Base-by-base conservation (phyloP, 2,113 vertebrate species). In the Esox niger region DNA sequence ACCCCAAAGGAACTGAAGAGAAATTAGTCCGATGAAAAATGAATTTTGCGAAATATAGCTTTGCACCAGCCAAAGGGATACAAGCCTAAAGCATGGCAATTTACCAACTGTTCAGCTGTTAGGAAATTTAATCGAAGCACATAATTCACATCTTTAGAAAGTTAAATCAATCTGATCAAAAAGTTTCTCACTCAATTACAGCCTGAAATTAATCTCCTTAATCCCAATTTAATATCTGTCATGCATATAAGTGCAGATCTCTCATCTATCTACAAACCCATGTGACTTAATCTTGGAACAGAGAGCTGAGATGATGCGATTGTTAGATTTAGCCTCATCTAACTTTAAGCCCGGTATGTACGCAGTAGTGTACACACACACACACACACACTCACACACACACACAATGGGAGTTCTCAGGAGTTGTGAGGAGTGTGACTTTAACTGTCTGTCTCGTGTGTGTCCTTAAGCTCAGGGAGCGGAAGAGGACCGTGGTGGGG, bases 211-310 rank as follows among this genome's bases (percentile, higher is more conserved):
- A 91, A 91, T 91, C 89, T 90, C 79, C 77, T 82, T 90, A 90
- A 90, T 90, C 86, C 89, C 84, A 83, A 80, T 89, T 87, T 88
- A 86, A 91, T 89, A 84, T 88, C 82, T 85, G 86, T 82, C 87
- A 87, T 88, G 87, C 88, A 81, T 84, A 82, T 77, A 84, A 71
- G 78, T 70, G 58, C 66, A 58, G 79, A 87, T 88, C 86, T 85
- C 77, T 86, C 82, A 88, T 89, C 88, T 87, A 88, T 89, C 88
- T 87, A 73, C 80, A 68, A 71, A 82, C 78, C 83, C 87, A 57
- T 82, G 85, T 78, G 81, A 67, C 83, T 81, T 78, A 90, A 91
- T 84, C 85, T 81, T 84, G 15, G 26, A 30, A 59, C 54, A 64
- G 2, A 64, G 62, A 77, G 73, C 63, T 64, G 64, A 65, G 72